Percentiles rank a stretch among this genome's conserved stretches.
Conservation (phyloP, 2,113 vertebrate genomes). For the Mionectes macconnelli region DNA sequence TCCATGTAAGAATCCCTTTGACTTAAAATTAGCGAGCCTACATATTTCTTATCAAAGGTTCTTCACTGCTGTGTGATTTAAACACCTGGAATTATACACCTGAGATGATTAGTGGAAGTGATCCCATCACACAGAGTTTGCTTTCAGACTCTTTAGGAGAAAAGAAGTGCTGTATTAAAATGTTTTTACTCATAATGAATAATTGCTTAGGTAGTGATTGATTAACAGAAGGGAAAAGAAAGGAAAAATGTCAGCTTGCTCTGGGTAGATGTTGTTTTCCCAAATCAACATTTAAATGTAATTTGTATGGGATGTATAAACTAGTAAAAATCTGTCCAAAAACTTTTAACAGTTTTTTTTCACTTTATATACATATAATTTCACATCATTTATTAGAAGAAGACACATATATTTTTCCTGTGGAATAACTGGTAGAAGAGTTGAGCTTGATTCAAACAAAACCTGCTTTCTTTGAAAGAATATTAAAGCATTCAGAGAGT, state of each 20-base stretch:
- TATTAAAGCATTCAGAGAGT: not conserved
- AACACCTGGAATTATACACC: not conserved
- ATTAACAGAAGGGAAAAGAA: conserved; percentile 3
- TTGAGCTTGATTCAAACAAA: conserved; percentile 23
- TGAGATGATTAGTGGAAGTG: not conserved
- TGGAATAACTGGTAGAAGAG: not conserved
- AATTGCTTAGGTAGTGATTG: not conserved
- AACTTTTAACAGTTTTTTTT: conserved; percentile 19
- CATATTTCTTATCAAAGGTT: not conserved
- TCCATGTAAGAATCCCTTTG: not conserved
- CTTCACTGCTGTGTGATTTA: not conserved
- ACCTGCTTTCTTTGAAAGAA: conserved; percentile 1
- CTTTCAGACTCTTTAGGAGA: not conserved
- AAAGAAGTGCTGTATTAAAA: not conserved
- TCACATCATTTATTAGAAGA: conserved; percentile 24
- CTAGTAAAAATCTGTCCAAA: conserved; percentile 14
- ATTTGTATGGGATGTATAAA: not conserved
- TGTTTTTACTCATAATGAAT: not conserved
- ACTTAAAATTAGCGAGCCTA: not conserved
- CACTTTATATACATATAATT: conserved; percentile 18
- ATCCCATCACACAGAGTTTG: not conserved
- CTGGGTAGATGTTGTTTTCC: conserved; percentile 17
- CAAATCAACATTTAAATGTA: not conserved
- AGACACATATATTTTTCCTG: not conserved
- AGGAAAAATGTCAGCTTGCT: not conserved